Base-by-base conservation (phyloP, 2,113 vertebrate species). In the Lepisosteus osseus region DNA sequence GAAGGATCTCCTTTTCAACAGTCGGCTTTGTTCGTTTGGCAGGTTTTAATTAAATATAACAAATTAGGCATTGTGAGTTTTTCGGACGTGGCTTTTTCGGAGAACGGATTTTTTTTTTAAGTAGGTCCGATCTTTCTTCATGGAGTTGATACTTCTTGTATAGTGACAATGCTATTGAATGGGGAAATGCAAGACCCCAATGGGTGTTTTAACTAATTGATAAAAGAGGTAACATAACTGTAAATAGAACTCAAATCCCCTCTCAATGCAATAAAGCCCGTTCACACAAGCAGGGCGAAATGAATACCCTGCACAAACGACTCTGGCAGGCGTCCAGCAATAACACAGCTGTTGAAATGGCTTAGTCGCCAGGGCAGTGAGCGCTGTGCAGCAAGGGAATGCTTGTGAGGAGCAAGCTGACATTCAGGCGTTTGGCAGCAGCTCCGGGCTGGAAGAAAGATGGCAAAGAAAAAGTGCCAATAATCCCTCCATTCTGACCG, bases 341-440 rank as follows among this genome's bases (percentile, higher is more conserved):
- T 89, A 92, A 90, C 93, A 91, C 92, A 92, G 91, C 92, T 93
- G 91, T 88, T 90, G 89, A 92, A 89, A 84, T 87, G 90, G 90
- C 90, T 93, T 90, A 86, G 92, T 95, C 86, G 87, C 92, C 82
- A 64, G 88, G 92, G 93, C 77, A 43, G 92, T 91, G 85, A 85
- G 80, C 66, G 73, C 81, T 78, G 85, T 75, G 73, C 72, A 67
- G 70, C 14, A 65, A 54, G 69, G 89, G 90, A 93, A 92, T 91
- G 86, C 86, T 83, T 80, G 86, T 82, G 76, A 78, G 77, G 80
- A 76, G 81, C 43, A 83, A 85, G 83, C 83, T 86, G 88, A 89
- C 88, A 83, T 91, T 90, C 74, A 83, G 82, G 80, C 80, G 73
- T 65, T 84, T 71, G 72, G 84, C 81, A 41, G 42, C 66, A 6